Base-by-base conservation (phyloP, 2,888 invertebrate genomes). In the Conus canariensis region DNA sequence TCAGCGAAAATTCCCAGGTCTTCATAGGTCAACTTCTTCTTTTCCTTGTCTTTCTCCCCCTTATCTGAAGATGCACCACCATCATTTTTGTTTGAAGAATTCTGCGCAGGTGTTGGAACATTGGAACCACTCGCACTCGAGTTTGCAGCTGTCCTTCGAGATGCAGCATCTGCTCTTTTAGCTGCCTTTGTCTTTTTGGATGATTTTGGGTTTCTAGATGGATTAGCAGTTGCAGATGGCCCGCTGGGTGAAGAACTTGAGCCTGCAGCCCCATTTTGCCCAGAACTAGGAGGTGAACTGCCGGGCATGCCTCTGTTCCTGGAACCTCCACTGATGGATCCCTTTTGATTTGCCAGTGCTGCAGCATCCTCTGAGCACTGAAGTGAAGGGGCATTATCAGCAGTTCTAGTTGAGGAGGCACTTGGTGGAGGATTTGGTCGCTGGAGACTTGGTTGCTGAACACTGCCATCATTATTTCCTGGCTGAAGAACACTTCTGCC, bases 1-100 rank as follows among this genome's bases (percentile, higher is more conserved):
- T 91, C 92, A 14, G 92, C 90, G 12, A 92, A 90, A 58, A 92
- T 91, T 22, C 92, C 91, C 10, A 92, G 90, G 14, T 92, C 90
- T 7, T n/a, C 59, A 64, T 91, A 92, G 7, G 91, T 89, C 85
- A 89, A 67, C 64, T 80, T 80, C 70, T 89, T 89, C 70, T 89
- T 88, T 22, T 87, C 87, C 45, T 80, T 80, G 77, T n/a, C 45
- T 83, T 64, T 80, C 22, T 30, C 83, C 22, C 56, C 70, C 16
- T 82, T 45, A n/a, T 25, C 74, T 59, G 85, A 14, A n/a, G 88
- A 64, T 9, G 19, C 10, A 10, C 22, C 59, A 25, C 60, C 12
- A 70, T 67, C 45, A 67, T 70, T n/a, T 30, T 19, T 67, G 70
- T 19, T 16, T 6, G 56, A 67, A 25, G 60, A 67, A 25, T 10